Evolutionary conservation across 2,797 vertebrate genomes (phyloP).

Genomic region (Enteromius treurensis): DNA sequence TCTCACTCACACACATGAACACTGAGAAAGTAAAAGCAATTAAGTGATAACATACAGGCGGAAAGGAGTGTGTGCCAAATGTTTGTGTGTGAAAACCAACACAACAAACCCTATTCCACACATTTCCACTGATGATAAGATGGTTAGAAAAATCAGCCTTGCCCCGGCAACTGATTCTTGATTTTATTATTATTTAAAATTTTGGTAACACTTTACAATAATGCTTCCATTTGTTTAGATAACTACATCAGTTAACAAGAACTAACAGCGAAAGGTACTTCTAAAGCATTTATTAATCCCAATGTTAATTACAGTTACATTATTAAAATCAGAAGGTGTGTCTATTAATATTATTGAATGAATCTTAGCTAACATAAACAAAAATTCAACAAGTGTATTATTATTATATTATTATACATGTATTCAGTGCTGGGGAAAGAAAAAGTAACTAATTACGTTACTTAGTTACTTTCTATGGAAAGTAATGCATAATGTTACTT

Average conservation of each 20-base stretch:
- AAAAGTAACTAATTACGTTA: no score
- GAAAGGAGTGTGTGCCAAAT: background rate
- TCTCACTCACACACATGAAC: background rate
- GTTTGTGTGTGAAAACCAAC: constrained; percentile 8
- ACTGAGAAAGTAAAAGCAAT: constrained; percentile 21
- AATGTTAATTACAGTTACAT: background rate
- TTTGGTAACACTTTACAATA: background rate
- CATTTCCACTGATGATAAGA: background rate
- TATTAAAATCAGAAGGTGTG: background rate
- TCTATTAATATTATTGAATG: background rate
- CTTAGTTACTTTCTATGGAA: no score
- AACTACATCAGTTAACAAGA: background rate
- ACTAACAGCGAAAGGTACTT: no score
- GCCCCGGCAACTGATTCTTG: background rate
- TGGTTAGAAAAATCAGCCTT: background rate
- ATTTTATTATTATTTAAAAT: background rate
- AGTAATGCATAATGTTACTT: no score
- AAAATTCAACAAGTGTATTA: no score
- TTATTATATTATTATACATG: background rate
- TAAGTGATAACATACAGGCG: constrained; percentile 16
- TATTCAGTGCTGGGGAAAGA: background rate
- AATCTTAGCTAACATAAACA: background rate
- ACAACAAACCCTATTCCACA: background rate
- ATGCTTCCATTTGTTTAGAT: background rate
- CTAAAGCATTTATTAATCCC: background rate